phyloP scores from a whole-genome alignment of 2,888 invertebrate species.

The Lissocephala sabroskyi region DNA sequence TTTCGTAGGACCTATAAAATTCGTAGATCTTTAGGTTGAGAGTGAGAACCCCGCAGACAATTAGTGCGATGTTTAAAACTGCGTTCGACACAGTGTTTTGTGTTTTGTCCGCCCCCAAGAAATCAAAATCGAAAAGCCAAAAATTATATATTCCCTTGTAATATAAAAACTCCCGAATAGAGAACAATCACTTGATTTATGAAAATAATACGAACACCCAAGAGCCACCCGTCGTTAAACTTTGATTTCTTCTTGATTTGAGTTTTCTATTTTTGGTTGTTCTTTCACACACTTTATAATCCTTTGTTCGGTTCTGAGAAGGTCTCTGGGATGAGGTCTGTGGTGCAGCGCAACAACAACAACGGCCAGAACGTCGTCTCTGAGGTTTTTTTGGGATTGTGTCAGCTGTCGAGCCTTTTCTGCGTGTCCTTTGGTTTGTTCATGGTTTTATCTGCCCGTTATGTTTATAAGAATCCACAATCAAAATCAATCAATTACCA shows the following conservation, averaged over 20 bases:
- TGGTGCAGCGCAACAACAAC: not conserved
- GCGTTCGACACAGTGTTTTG: too few relatives aligned
- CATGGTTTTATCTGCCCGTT: slow-evolving; percentile 10
- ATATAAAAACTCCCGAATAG: too few relatives aligned
- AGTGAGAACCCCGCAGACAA: too few relatives aligned
- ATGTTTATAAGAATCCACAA: slow-evolving; percentile 31
- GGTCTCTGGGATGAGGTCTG: too few relatives aligned
- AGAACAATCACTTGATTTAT: slow-evolving; percentile 3
- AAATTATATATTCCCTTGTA: too few relatives aligned
- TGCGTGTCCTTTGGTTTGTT: not conserved
- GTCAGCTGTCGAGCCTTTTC: not conserved
- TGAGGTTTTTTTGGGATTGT: not conserved
- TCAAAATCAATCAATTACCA: too few relatives aligned
- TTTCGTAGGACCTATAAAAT: too few relatives aligned
- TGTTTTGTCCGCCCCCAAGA: too few relatives aligned
- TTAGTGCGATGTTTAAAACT: too few relatives aligned
- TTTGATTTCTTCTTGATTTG: not conserved
- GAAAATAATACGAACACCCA: slow-evolving; percentile 31
- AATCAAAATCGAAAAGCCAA: too few relatives aligned
- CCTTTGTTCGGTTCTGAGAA: not conserved
- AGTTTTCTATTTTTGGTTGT: slow-evolving; percentile 15
- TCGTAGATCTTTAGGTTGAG: too few relatives aligned
- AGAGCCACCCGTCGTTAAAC: slow-evolving; percentile 4
- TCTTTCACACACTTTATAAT: slow-evolving; percentile 14
- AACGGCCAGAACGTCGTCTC: not conserved